Evolutionary conservation across 1,140 invertebrate genomes (phyloP).

Genomic region (Pseudomyrmex flavicornis): DNA sequence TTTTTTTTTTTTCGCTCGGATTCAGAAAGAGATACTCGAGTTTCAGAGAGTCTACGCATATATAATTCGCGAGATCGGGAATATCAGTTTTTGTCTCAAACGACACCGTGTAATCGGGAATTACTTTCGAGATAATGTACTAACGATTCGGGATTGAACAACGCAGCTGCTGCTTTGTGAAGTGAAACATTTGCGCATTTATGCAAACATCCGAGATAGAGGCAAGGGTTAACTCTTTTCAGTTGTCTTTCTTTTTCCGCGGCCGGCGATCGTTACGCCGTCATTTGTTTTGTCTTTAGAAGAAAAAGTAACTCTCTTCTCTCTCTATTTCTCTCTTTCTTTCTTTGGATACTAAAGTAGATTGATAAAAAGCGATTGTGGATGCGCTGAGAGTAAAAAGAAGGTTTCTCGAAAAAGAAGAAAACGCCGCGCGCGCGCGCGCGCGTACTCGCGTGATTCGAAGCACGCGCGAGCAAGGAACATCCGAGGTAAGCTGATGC

Average conservation of each 20-base stretch:
- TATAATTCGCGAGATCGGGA: background rate
- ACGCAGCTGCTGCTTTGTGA: background rate
- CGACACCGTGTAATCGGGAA: background rate
- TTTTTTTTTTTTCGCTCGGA: background rate
- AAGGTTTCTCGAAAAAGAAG: background rate
- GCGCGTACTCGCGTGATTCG: background rate
- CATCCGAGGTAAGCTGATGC: slow-evolving; percentile 13
- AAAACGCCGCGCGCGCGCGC: background rate
- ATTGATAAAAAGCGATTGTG: slow-evolving; percentile 9
- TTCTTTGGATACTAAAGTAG: background rate
- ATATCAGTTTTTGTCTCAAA: background rate
- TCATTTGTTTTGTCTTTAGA: background rate
- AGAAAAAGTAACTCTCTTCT: too few species aligned
- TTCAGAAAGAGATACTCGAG: background rate
- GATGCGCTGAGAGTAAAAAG: background rate
- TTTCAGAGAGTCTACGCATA: background rate
- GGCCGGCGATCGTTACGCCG: background rate
- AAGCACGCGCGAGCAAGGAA: slow-evolving; percentile 26
- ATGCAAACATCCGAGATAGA: background rate
- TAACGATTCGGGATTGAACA: background rate
- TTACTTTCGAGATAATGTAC: background rate
- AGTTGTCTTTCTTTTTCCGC: background rate
- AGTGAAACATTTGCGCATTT: background rate
- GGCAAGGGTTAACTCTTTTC: background rate
- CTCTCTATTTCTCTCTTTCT: background rate